Evolutionary conservation across 2,888 invertebrate species (phyloP).

Genomic region (Pachliopta kotzebuea): DNA sequence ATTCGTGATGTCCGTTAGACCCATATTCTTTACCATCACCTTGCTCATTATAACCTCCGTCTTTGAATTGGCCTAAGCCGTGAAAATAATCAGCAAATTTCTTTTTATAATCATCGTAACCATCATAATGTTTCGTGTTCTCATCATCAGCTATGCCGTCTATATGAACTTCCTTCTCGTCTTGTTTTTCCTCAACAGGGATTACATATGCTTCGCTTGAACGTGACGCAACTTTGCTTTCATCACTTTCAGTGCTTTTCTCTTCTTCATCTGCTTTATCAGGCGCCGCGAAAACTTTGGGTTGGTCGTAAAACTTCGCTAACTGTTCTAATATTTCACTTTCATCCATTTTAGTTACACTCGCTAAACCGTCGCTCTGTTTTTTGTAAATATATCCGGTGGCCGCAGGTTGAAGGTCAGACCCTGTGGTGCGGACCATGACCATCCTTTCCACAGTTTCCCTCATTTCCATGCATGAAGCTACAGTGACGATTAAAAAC

Average conservation of each 20-base stretch:
- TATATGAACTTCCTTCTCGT: slow-evolving; percentile 45
- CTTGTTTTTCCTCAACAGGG: slow-evolving; percentile 62
- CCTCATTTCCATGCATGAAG: slow-evolving; percentile 66
- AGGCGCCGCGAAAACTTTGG: slow-evolving; percentile 58
- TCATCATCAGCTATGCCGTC: slow-evolving; percentile 61
- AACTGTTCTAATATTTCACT: slow-evolving; percentile 69
- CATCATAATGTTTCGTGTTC: slow-evolving; percentile 55
- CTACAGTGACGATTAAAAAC: slow-evolving; percentile 44
- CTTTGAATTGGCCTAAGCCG: slow-evolving; percentile 51
- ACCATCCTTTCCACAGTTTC: slow-evolving; percentile 77
- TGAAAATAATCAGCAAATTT: slow-evolving; percentile 61
- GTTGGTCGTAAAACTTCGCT: slow-evolving; percentile 59
- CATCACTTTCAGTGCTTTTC: slow-evolving; percentile 49
- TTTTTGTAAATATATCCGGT: slow-evolving; percentile 80
- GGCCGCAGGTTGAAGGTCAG: slow-evolving; percentile 81
- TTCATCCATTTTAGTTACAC: slow-evolving; percentile 70
- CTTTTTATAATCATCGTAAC: slow-evolving; percentile 48
- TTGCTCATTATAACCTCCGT: slow-evolving; percentile 50
- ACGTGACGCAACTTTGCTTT: slow-evolving; percentile 51
- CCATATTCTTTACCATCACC: slow-evolving; percentile 68
- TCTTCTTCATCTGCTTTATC: slow-evolving; percentile 49
- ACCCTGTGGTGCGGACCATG: slow-evolving; percentile 77
- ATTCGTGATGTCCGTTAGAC: slow-evolving; percentile 60
- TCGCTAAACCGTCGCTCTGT: slow-evolving; percentile 68
- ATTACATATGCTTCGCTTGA: slow-evolving; percentile 51